Base-by-base conservation (phyloP, 2,888 invertebrate genomes). In the Bugula neritina region DNA sequence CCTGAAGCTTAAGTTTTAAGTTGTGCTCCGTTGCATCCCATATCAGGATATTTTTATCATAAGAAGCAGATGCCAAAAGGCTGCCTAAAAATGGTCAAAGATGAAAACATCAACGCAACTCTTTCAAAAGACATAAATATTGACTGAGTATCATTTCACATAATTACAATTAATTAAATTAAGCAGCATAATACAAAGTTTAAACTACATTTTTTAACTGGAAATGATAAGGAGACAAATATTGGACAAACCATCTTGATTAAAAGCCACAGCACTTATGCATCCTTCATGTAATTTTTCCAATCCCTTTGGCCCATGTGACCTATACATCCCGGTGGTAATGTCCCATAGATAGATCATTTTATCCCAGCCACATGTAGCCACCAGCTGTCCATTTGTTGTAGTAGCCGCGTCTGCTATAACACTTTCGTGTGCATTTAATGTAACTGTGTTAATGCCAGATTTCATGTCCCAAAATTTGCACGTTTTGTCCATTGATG, bases 301-400 rank as follows among this genome's bases (percentile, higher is more conserved):
- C 25, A 83, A 74, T 21, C 74, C 74, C 3, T 72, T 63, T 21
- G 83, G 79, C 0, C 83, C 83, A 70, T 80, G 75, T 5, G 79
- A 80, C 75, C 84, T 79, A 77, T 82, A 84, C 75, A 77, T 78
- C 35, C 84, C 84, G 1, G 82, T 83, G 0, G 83, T 77, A 23
- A 84, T 79, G 73, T 84, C 84, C 80, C 82, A 84, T n/a, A 83
- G 73, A 17, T 77, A 75, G 1, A 84, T 74, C 10, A 77, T 78
- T 73, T 83, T 84, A 75, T 84, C 84, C 83, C 83, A 84, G 2
- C 82, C 81, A 13, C 78, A 78, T 10, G 84, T 84, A 27, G 82
- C 84, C 77, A 83, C 78, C 69, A 79, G 79, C 23, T 81, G 75
- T 74, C 82, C 82, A 77, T 82, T 81, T 71, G 71, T 71, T 1